phyloP scores from a whole-genome alignment of 2,113 vertebrate genomes.

The Peromyscus polionotus region DNA sequence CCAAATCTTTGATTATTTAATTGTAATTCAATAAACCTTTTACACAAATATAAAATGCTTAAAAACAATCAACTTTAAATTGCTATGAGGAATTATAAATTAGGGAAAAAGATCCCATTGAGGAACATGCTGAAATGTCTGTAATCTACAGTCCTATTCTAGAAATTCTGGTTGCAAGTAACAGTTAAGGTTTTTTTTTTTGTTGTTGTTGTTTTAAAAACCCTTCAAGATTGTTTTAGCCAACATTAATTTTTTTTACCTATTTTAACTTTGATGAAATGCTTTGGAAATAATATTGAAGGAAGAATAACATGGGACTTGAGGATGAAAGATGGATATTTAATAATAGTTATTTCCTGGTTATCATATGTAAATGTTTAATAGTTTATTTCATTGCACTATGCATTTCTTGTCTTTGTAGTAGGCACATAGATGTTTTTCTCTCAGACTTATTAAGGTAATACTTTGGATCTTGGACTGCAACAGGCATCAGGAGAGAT shows the following conservation, averaged over 20 bases:
- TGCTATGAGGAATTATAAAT: neutral
- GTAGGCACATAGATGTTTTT: neutral
- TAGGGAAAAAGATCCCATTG: neutral
- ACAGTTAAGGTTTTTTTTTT: neutral
- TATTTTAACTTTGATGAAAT: conserved; percentile 10
- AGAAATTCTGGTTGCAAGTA: neutral
- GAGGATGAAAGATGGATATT: neutral
- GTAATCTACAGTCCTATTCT: neutral
- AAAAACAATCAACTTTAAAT: neutral
- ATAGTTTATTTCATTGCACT: neutral
- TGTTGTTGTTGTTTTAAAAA: neutral
- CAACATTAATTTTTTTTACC: neutral
- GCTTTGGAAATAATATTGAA: conserved; percentile 1
- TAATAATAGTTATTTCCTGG: neutral
- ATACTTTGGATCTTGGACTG: neutral
- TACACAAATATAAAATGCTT: neutral
- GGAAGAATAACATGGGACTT: neutral
- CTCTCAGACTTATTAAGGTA: neutral
- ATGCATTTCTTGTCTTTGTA: neutral
- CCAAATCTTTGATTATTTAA: neutral
- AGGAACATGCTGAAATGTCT: neutral
- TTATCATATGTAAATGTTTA: conserved; percentile 2
- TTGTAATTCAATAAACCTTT: neutral
- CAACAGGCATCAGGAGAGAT: neutral
- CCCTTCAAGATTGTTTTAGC: neutral